Percentiles rank a stretch among this genome's conserved stretches.
These are phyloP conservation scores for Alitta virens DNA, from an alignment of 2,888 invertebrate species.

Conservation along the genomic window DNA sequence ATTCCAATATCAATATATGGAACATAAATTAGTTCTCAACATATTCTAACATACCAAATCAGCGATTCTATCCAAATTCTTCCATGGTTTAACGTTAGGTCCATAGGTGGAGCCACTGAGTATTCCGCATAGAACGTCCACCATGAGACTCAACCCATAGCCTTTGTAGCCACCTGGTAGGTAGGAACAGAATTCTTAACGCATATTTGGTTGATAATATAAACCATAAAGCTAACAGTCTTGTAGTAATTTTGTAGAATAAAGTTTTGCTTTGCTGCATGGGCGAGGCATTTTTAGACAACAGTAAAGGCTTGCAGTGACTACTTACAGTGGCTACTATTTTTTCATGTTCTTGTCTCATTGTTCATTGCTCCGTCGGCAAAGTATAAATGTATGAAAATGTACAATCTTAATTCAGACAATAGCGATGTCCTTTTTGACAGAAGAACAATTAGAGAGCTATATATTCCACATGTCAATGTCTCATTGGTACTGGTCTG, in stretches of 20 bases:
- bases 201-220: neutral
- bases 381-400: too few species aligned
- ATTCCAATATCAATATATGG: neutral
- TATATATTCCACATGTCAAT: too few species aligned
- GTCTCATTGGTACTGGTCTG: too few species aligned
- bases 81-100: conserved; percentile 78
- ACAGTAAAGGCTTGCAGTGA: too few species aligned
- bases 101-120: conserved; percentile 70
- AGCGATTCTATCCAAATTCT: conserved; percentile 66
- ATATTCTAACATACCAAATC: conserved; percentile 61
- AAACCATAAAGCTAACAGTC: neutral
- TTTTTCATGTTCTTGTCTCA: too few species aligned
- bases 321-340: too few species aligned
- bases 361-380: too few species aligned
- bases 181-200: neutral
- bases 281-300: too few species aligned
- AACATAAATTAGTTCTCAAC: neutral
- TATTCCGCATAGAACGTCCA: conserved; percentile 86
- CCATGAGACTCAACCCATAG: conserved; percentile 79
- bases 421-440: too few species aligned
- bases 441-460: too few species aligned
- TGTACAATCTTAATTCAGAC: too few species aligned
- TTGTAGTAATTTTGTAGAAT: too few species aligned
- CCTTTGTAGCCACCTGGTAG: conserved; percentile 78
- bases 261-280: conserved; percentile 34